Evolutionary conservation across 2,888 invertebrate species (phyloP), one percentile per base, ranked within the genome.

Genomic region (Frankliniella intonsa): DNA sequence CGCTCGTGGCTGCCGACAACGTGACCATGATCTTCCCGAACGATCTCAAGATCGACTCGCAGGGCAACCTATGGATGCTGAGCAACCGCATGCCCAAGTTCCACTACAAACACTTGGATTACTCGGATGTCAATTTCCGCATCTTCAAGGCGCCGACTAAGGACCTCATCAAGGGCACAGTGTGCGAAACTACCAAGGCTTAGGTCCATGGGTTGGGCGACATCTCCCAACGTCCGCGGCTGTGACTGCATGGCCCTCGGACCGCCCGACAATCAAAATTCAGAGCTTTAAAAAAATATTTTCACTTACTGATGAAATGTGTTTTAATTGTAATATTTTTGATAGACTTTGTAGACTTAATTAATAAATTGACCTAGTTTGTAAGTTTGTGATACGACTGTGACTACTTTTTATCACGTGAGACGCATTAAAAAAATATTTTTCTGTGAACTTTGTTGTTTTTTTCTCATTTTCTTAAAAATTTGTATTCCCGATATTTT

Each of bases 11-110:
- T 0, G 87, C 88, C 65, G 92, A 92, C 87, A 87, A 90, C 3
- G 90, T 91, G 14, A 91, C 93, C 0, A 88, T 95, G 83, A 89
- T 94, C 22, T 95, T 95, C 86, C 95, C 95, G 0, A 95, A 95
- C 85, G 95, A 95, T 86, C 87, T 95, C 80, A 93, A 93, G 87
- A 89, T 95, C 14, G 95, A 95, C 85, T 90, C 92, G 83, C 93
- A 93, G 69, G 86, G 88, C 14, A 89, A 90, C 76, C 93, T 95
- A 12, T 95, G 95, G 95, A 90, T 95, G 7, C 90, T 95, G 84
- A 92, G 94, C 3, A 95, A 95, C 87, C 90, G 90, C 49, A 87
- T 95, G 83, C 95, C 95, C 0, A 90, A 92, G 87, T 95, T 92
- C 87, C 90, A 95, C 81, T 94, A 92, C 81, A 90, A 90, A 0